Evolutionary conservation across 2,113 vertebrate species (phyloP).

Genomic region (Hylia prasina): DNA sequence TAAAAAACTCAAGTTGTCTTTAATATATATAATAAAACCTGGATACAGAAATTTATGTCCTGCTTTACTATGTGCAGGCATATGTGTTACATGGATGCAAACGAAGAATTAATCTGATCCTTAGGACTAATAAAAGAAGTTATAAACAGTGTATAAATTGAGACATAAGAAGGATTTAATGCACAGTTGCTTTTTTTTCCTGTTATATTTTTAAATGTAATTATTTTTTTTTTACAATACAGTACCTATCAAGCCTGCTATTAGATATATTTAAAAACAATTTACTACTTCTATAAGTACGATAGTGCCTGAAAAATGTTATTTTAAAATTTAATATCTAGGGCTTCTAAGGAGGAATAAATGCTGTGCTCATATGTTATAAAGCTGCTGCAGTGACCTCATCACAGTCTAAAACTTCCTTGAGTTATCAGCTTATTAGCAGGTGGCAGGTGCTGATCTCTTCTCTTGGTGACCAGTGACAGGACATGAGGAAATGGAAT

Average conservation of each 20-base stretch:
- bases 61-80: neutral
- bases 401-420: neutral
- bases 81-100: neutral
- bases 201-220: neutral
- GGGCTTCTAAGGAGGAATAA: neutral
- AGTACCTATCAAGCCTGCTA: neutral
- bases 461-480: neutral
- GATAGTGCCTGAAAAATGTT: neutral
- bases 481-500: neutral
- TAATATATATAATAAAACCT: neutral
- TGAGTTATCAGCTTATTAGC: fast-evolving
- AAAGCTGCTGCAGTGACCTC: neutral
- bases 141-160: neutral
- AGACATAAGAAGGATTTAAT: neutral
- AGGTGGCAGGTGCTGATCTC: no score
- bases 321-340: neutral
- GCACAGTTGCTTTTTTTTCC: fast-evolving
- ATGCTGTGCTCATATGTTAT: neutral
- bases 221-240: neutral
- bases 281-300: neutral
- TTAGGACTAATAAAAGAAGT: neutral
- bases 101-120: neutral
- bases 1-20: neutral
- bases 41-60: neutral
- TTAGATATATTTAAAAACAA: neutral